These are phyloP conservation scores for Machimus rusticus DNA, from an alignment of 2,888 invertebrate genomes.

Conservation along the genomic window DNA sequence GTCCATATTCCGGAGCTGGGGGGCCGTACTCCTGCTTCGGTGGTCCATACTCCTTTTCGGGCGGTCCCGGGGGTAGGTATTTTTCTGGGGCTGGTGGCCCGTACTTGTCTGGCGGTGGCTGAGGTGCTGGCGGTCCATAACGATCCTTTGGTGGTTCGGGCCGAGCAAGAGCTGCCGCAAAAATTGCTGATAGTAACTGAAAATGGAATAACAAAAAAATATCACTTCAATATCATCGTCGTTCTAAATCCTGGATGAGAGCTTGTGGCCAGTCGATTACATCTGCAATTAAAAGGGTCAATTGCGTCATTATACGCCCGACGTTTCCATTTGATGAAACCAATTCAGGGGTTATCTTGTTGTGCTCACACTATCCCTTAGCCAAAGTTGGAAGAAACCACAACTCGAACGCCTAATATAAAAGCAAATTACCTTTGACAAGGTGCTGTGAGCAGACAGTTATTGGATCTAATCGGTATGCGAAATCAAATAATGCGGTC, in stretches of 20 bases:
- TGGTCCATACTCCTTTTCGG: constrained; percentile 49
- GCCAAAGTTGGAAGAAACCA: background rate
- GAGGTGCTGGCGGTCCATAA: constrained; percentile 51
- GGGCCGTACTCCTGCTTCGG: constrained; percentile 50
- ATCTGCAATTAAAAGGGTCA: background rate
- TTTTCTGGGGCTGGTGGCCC: constrained; percentile 51
- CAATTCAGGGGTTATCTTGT: background rate
- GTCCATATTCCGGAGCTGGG: constrained; percentile 54
- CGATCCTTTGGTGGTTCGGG: constrained; percentile 60
- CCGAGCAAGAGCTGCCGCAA: constrained; percentile 61
- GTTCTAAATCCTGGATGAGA: background rate
- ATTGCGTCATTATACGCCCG: background rate
- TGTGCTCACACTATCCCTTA: background rate
- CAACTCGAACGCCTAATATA: background rate
- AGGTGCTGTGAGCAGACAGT: constrained; percentile 2
- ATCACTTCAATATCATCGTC: background rate
- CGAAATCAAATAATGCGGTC: constrained; percentile 27
- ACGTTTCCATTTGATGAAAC: background rate
- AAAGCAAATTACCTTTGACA: constrained; percentile 29
- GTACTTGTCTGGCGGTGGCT: constrained; percentile 49
- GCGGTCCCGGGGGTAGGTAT: constrained; percentile 27
- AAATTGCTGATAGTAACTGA: constrained; percentile 56
- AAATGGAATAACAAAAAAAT: background rate
- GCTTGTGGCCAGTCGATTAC: background rate
- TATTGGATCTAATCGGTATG: constrained; percentile 5